These are phyloP conservation scores for Kryptolebias ocellatus DNA, from an alignment of 2,797 vertebrate genomes.

Conservation along the genomic window DNA sequence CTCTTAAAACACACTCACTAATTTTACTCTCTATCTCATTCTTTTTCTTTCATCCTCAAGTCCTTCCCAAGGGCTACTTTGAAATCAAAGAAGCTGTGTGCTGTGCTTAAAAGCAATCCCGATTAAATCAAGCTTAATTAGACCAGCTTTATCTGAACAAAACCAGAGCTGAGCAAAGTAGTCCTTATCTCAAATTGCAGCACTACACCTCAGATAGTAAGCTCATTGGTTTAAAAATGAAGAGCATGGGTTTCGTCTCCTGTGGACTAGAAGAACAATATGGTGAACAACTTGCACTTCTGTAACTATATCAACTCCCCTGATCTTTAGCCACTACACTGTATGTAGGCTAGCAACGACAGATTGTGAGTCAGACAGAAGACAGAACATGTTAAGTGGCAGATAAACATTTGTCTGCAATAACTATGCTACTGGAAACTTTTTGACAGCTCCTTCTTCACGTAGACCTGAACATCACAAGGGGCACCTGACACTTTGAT, in stretches of 20 bases:
- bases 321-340: conserved; percentile 55
- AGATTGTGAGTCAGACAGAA: conserved; percentile 47
- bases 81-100: conserved; percentile 80
- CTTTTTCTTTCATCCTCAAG: conserved; percentile 72
- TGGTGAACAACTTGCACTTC: conserved; percentile 49
- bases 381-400: conserved; percentile 64
- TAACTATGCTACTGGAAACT: conserved; percentile 75
- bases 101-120: conserved; percentile 80
- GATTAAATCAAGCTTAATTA: conserved; percentile 88
- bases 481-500: conserved; percentile 87
- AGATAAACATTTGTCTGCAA: conserved; percentile 81
- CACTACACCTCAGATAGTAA: conserved; percentile 75
- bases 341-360: conserved; percentile 69
- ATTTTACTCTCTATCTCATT: conserved; percentile 71
- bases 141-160: conserved; percentile 82
- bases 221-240: conserved; percentile 68
- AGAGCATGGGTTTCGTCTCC: conserved; percentile 56
- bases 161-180: conserved; percentile 77
- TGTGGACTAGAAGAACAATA: conserved; percentile 59
- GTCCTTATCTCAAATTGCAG: conserved; percentile 84
- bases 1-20: conserved; percentile 61
- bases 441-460: conserved; percentile 79
- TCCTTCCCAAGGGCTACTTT: conserved; percentile 78
- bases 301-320: conserved; percentile 54
- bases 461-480: conserved; percentile 80